Evolutionary conservation across 2,797 vertebrate genomes (phyloP).

Genomic region (Crenuchus spilurus): DNA sequence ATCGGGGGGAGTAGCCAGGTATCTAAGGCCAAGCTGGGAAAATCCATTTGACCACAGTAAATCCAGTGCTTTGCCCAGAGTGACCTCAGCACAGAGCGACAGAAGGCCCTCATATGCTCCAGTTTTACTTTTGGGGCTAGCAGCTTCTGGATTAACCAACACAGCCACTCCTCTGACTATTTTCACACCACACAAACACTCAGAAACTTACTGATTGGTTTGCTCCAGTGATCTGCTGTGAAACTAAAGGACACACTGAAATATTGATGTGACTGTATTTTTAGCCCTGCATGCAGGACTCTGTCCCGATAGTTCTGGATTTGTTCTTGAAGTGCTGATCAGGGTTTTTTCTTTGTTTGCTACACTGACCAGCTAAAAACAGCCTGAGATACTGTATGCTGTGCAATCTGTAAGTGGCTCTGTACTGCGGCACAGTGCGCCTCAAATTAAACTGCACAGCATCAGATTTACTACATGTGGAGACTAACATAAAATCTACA

Average conservation of each 20-base stretch:
- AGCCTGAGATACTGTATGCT: neutral
- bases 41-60: constrained; percentile 52
- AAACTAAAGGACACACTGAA: neutral
- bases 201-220: neutral
- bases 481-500: too few relatives aligned
- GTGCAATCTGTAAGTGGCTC: neutral
- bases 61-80: constrained; percentile 47
- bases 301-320: neutral
- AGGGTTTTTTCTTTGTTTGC: neutral
- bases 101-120: neutral
- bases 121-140: neutral
- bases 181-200: neutral
- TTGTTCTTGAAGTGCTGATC: neutral
- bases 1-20: constrained; percentile 17
- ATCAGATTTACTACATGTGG: too few relatives aligned
- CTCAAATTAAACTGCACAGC: neutral
- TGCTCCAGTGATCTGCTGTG: neutral
- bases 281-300: neutral
- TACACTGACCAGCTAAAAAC: neutral
- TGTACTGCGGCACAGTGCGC: neutral
- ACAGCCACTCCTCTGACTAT: neutral
- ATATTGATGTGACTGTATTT: neutral
- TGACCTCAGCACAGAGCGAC: constrained; percentile 35
- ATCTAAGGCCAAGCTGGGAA: constrained; percentile 46
- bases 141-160: constrained; percentile 1